Percentiles rank a stretch among this genome's conserved stretches.
Conservation (phyloP, 2,113 vertebrate species). For the Xenopus borealis region DNA sequence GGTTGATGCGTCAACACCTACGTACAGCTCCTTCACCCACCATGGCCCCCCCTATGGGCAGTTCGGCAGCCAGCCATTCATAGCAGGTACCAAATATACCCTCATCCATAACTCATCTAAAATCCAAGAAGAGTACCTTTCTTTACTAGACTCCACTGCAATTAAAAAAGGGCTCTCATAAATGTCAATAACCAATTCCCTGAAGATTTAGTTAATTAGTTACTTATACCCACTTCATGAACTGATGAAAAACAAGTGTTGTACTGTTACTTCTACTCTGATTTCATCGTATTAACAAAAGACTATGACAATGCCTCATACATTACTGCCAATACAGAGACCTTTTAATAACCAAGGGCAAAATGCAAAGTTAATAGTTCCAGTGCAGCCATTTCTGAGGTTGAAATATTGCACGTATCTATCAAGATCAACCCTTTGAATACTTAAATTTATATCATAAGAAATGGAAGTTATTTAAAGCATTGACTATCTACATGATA, state of each 20-base stretch:
- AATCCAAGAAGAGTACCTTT: neutral
- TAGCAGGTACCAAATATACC: constrained; percentile 74
- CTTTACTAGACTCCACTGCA: neutral
- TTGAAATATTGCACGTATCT: no score
- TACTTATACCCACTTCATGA: neutral
- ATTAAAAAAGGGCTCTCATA: neutral
- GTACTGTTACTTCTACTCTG: neutral
- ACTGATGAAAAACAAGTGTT: neutral
- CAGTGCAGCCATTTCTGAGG: no score
- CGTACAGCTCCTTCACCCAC: constrained; percentile 74
- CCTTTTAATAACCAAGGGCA: no score
- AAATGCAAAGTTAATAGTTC: no score
- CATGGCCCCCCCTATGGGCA: constrained; percentile 79
- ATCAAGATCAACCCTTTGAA: no score
- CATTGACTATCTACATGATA: no score
- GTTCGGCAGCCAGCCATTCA: constrained; percentile 81
- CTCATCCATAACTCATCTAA: constrained; percentile 50
- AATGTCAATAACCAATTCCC: neutral
- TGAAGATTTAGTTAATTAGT: neutral
- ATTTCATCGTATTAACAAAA: neutral
- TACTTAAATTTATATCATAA: no score
- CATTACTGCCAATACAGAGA: no score
- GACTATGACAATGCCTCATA: no score
- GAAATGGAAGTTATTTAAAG: no score
- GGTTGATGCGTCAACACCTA: constrained; percentile 81